Base-by-base conservation (phyloP, 2,888 invertebrate genomes). In the Catocala sponsa region DNA sequence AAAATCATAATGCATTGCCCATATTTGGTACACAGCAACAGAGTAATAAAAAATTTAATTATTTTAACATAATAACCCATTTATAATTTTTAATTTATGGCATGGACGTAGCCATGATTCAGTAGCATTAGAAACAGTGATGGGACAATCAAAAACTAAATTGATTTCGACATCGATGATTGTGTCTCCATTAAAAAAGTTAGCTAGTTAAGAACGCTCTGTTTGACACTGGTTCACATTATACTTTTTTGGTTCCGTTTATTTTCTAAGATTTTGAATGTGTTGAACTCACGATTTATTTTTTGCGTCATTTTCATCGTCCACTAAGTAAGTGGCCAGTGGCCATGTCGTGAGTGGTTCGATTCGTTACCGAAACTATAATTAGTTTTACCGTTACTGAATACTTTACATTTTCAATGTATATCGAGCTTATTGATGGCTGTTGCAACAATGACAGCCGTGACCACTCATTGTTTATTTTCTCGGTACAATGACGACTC, bases 301-400 rank as follows among this genome's bases (percentile, higher is more conserved):
- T 91, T 92, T 91, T 91, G 86, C 83, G 81, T 85, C 69, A 82
- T 86, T 86, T 85, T 76, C 80, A 81, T 79, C 84, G 80, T 82
- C 80, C 77, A 82, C 83, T 86, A 82, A 84, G 81, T 87, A 82
- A 84, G 81, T 84, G 84, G 79, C 78, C 62, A 38, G 80, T 83
- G 83, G 79, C 80, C 63, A 76, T 83, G 87, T 91, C 91, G 92
- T 92, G 92, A 91, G 89, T 87, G 84, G 70, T 77, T 82, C 87
- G 82, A 91, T 91, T 91, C 88, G 89, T 88, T 90, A 89, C 88
- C 85, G 84, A 87, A 85, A 83, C 84, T 87, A 86, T 91, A 91
- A 92, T 92, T 92, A 91, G 85, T 83, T 91, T 88, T 92, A 91
- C 92, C 88, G 91, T 91, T 92, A 87, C 77, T 80, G 74, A 83